Evolutionary conservation across 2,113 vertebrate genomes (phyloP), one percentile per base, ranked within the genome.

Genomic region (Okapia johnstoni): DNA sequence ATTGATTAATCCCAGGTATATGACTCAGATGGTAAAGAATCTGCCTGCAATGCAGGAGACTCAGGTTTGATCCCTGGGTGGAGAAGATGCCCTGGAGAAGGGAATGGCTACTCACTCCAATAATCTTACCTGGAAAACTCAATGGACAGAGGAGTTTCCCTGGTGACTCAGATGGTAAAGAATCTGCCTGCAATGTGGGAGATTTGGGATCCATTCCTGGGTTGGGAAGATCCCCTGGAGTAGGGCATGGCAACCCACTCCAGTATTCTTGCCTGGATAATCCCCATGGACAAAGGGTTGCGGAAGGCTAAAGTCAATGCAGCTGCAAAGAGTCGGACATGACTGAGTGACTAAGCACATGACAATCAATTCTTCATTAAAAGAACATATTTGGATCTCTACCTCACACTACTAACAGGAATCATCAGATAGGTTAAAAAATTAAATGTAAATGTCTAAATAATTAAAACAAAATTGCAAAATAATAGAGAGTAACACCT

Each of bases 241-340:
- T 12, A 73, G 70, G 21, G 23, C 19, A 25, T 73, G 21, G 12
- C 40, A 40, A 73, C 36, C 21, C 36, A 73, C 70, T 73, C 21
- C 21, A 43, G 21, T 43, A 25, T 73, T 25, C 36, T 73, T 73
- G 70, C 36, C 12, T 76, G 40, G 36, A 26, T 12, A 76, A 26
- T 43, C 23, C 12, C 23, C 2, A 76, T 26, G 23, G 70, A 43
- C 36, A 43, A 76, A 76, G 70, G 70, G 43, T 12, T 25, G 11
- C 43, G 23, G 40, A 23, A 76, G 40, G 3, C 11, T 76, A 43
- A 23, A 76, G 23, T 43, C 70, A 23, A 8, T 26, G 23, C 6
- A 43, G 40, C 23, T 1, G 0, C 36, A 43, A 26, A 76, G 23
- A 43, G 23, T 76, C 1, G 0, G 70, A 43, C 12, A 43, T 0